phyloP scores from a whole-genome alignment of 64 coral and sea anemone genomes.

The Actinia equina region DNA sequence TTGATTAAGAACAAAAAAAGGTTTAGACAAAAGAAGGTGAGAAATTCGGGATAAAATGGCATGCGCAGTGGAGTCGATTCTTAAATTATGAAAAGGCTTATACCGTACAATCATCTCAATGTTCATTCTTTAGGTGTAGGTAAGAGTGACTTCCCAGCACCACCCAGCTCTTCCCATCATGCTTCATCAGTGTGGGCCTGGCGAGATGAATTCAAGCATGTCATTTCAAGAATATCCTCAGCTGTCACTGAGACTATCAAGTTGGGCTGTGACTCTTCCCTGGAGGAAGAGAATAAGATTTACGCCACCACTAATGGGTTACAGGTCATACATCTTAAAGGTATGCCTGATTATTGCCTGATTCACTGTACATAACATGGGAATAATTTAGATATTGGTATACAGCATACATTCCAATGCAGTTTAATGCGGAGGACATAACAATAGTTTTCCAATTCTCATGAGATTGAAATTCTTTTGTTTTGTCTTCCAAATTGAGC shows the following conservation, averaged over 20 bases:
- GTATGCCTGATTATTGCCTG: background rate
- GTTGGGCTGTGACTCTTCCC: constrained; percentile 31
- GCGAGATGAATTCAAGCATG: constrained; percentile 61
- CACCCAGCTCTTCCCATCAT: background rate
- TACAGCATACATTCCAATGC: too few species aligned
- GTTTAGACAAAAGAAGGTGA: too few species aligned
- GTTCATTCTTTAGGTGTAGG: background rate
- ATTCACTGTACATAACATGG: background rate
- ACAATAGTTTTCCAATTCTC: too few species aligned
- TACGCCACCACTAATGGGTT: background rate
- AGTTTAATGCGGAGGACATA: too few species aligned
- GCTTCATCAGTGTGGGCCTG: constrained; percentile 32
- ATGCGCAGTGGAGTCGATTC: too few species aligned
- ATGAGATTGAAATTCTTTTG: too few species aligned
- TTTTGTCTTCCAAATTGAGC: too few species aligned
- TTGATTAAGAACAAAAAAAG: too few species aligned
- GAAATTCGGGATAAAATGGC: too few species aligned
- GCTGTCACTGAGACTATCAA: constrained; percentile 46
- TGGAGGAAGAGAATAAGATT: constrained; percentile 34
- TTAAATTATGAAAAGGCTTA: too few species aligned
- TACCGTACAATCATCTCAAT: too few species aligned
- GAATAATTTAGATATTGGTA: too few species aligned
- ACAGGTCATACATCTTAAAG: constrained; percentile 36
- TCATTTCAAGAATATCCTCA: constrained; percentile 48
- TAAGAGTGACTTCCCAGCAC: constrained; percentile 1